These are phyloP conservation scores for Acanthurus tractus DNA, from an alignment of 2,797 vertebrate genomes.

Conservation along the genomic window DNA sequence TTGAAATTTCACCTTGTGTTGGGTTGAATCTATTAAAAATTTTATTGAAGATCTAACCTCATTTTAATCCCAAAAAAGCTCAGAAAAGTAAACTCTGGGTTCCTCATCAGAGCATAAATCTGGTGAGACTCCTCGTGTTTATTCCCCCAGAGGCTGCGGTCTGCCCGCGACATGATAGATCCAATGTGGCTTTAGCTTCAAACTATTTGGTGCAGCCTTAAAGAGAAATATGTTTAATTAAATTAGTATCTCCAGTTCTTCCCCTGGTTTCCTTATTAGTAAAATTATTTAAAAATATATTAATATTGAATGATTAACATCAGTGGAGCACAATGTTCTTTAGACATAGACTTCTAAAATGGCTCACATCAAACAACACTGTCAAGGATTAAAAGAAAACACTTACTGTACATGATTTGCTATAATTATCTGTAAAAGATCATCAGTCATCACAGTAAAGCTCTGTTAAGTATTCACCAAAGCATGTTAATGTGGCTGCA, in stretches of 20 bases:
- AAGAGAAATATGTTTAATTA: background rate
- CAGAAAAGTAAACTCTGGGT: too few relatives aligned
- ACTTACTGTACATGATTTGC: background rate
- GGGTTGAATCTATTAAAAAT: too few relatives aligned
- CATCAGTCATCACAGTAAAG: background rate
- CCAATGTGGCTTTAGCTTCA: too few relatives aligned
- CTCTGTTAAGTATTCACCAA: conserved; percentile 2
- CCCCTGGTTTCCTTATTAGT: background rate
- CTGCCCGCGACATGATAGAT: too few relatives aligned
- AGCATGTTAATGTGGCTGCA: conserved; percentile 6
- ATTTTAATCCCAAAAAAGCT: too few relatives aligned
- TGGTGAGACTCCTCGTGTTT: too few relatives aligned
- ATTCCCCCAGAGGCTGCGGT: too few relatives aligned
- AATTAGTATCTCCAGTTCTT: background rate
- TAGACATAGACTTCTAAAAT: background rate
- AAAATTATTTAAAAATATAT: background rate
- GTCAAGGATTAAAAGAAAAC: background rate
- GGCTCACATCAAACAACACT: background rate
- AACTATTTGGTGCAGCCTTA: too few relatives aligned
- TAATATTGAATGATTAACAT: conserved; percentile 12
- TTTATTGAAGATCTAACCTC: too few relatives aligned
- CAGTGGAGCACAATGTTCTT: background rate
- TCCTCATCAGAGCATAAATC: too few relatives aligned
- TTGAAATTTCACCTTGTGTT: too few relatives aligned
- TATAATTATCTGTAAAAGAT: background rate